These are phyloP conservation scores for Arothron firmamentum DNA, from an alignment of 2,113 vertebrate species.

Conservation along the genomic window DNA sequence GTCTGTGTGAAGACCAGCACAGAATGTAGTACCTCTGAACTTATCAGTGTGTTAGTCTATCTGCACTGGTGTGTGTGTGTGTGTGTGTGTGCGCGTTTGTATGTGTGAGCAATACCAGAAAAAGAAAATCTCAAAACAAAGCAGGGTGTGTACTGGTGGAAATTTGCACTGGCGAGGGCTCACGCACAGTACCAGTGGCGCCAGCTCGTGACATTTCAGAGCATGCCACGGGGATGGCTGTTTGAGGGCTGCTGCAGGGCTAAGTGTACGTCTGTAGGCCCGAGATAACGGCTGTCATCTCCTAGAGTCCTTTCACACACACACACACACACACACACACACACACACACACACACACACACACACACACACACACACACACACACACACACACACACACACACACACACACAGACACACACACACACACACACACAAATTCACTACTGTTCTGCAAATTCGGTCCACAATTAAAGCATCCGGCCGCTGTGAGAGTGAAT, in stretches of 20 bases:
- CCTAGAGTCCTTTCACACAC: constrained; percentile 43
- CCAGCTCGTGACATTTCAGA: constrained; percentile 70
- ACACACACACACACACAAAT: constrained; percentile 11
- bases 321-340: constrained; percentile 11
- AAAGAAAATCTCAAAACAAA: neutral
- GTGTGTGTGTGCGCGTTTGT: too few species aligned
- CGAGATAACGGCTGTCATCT: constrained; percentile 68
- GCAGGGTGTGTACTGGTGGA: too few species aligned
- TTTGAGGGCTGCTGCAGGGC: constrained; percentile 60
- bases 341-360: constrained; percentile 18
- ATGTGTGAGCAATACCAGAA: neutral
- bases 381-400: constrained; percentile 15
- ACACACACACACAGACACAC: constrained; percentile 16
- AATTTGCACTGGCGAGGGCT: too few species aligned
- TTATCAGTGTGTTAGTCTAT: neutral
- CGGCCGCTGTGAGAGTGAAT: constrained; percentile 51
- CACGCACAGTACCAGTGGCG: neutral
- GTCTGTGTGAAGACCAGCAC: neutral
- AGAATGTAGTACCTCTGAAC: neutral
- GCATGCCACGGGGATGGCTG: constrained; percentile 61
- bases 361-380: constrained; percentile 12
- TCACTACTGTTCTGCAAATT: constrained; percentile 18
- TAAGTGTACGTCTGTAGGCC: constrained; percentile 70
- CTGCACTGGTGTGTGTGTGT: neutral
- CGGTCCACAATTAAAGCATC: constrained; percentile 65